Conservation (phyloP, 2,888 invertebrate genomes). For the Eucera pruinosa region DNA sequence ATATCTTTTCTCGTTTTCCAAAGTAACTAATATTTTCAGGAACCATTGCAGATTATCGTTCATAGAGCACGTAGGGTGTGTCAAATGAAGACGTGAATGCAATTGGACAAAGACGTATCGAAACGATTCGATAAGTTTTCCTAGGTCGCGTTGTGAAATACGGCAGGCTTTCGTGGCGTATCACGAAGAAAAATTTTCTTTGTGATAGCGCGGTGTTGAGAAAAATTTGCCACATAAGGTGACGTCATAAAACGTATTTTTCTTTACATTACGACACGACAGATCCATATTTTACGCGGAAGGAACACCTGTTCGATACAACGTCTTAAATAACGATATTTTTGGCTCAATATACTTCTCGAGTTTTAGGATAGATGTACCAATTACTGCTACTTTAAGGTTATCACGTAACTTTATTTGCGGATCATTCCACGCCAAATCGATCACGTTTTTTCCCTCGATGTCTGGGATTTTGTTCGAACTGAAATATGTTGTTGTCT, state of each 20-base stretch:
- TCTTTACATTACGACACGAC: slow-evolving; percentile 35
- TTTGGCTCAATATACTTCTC: neutral
- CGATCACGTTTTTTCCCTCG: no score
- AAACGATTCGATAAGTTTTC: neutral
- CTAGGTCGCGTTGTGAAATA: slow-evolving; percentile 30
- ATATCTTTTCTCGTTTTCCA: neutral
- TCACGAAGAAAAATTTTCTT: slow-evolving; percentile 39
- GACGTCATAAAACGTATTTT: slow-evolving; percentile 47
- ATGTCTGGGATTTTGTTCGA: no score
- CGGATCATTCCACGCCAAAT: no score
- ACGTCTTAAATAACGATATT: neutral
- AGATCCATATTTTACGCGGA: slow-evolving; percentile 23
- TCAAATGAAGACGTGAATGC: neutral
- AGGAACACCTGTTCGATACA: slow-evolving; percentile 24
- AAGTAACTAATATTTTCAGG: neutral
- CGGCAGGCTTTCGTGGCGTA: neutral
- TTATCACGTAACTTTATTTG: no score
- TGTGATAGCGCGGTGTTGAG: slow-evolving; percentile 13
- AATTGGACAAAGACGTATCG: slow-evolving; percentile 9
- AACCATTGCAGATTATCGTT: neutral
- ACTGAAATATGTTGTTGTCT: no score
- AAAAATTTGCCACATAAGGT: slow-evolving; percentile 24
- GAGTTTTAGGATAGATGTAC: no score
- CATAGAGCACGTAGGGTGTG: no score
- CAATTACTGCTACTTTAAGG: no score